Base-by-base conservation (phyloP, 2,888 invertebrate species). In the Drymonia ruficornis region DNA sequence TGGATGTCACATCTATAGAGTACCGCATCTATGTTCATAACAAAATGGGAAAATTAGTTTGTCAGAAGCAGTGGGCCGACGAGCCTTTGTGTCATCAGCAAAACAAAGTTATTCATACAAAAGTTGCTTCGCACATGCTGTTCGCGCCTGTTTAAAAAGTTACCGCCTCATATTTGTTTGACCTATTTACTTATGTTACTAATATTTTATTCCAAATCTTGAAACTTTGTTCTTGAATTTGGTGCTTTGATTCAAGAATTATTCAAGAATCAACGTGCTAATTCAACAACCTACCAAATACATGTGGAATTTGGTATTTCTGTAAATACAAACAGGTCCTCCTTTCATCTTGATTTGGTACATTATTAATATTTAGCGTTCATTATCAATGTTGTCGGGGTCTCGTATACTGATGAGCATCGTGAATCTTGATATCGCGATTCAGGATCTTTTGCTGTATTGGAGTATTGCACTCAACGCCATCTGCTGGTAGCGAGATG, bases 21-120 rank as follows among this genome's bases (percentile, higher is more conserved):
- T 18, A 54, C 18, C 48, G 57, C 50, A 50, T 63, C 52, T 36
- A 40, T 50, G 55, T 50, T 52, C 49, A 53, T 58, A 54, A 58
- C 53, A 62, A 59, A 62, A 61, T 67, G 61, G 48, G 55, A 59
- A 72, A 74, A 72, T 76, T 71, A 70, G 70, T 67, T 67, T 69
- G 68, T 65, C 67, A 70, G 65, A 61, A 58, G 59, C 75, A 71
- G 48, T 58, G 63, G 61, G 53, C 70, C 63, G 63, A 51, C 62
- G 65, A 66, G 63, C 73, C 73, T 75, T 76, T 76, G 74, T 74
- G 63, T 74, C 74, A 72, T 72, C 71, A 72, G 65, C 70, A 65
- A 62, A 72, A 74, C 67, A 67, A 72, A 67, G 64, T 70, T 73
- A 72, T 65, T 67, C 66, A 61, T 55, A 65, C 67, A 65, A 66